Conservation (phyloP, 2,797 vertebrate species). For the Novumbra hubbsi region DNA sequence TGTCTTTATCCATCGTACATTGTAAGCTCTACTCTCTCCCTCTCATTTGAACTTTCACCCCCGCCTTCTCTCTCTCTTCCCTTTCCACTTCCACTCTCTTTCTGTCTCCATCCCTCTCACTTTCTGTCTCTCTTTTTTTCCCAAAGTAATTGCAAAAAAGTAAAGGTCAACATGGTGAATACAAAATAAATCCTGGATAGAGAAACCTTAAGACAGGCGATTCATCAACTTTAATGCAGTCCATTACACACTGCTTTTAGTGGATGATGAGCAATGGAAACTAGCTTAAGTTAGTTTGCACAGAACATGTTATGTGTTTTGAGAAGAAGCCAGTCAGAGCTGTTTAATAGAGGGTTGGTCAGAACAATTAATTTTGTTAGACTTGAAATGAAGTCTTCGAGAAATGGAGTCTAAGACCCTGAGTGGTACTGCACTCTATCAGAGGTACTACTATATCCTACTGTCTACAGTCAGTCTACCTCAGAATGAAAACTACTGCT, state of each 20-base stretch:
- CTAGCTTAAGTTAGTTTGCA: not conserved
- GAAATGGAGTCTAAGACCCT: constrained; percentile 43
- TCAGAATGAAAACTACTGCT: constrained; percentile 50
- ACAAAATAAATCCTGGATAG: constrained; percentile 20
- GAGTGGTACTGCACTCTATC: constrained; percentile 13
- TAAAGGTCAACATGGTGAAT: constrained; percentile 12
- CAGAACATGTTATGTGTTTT: constrained; percentile 31
- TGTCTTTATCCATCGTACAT: not conserved
- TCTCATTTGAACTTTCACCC: not conserved
- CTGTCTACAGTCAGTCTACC: constrained; percentile 44
- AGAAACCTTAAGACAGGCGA: constrained; percentile 7
- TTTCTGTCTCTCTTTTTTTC: not conserved
- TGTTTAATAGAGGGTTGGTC: constrained; percentile 42
- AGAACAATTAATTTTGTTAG: constrained; percentile 50
- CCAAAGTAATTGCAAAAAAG: constrained; percentile 10
- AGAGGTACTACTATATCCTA: not conserved
- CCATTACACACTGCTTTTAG: constrained; percentile 24
- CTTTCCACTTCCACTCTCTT: not conserved
- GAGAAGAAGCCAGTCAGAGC: constrained; percentile 4
- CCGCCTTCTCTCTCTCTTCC: not conserved
- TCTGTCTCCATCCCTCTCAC: not conserved
- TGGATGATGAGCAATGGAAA: constrained; percentile 34
- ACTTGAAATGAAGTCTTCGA: too few relatives aligned
- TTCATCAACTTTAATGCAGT: constrained; percentile 23
- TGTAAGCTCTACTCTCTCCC: not conserved